Base-by-base conservation (phyloP, 2,888 invertebrate species). In the Cremastobaeus sp. region DNA sequence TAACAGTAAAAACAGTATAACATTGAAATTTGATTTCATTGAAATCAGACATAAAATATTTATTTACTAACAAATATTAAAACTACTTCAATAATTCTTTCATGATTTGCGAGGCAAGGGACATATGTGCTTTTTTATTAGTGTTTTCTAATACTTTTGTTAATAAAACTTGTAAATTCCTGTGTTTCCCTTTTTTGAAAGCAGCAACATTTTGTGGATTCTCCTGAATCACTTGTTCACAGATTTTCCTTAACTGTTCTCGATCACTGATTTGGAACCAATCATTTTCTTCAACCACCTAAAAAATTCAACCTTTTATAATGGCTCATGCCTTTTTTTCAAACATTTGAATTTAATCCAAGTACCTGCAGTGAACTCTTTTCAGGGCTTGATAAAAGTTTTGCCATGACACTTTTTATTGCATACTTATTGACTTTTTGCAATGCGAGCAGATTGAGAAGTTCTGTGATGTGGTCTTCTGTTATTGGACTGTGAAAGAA, bases 61-160 rank as follows among this genome's bases (percentile, higher is more conserved):
- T 8, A 4, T 18, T 41, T 41, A 41, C 21, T 41, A 41, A 20
- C 8, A 39, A 8, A 1, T 20, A 50, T 14, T 18, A 37, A 9
- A 25, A 73, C 37, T 74, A 60, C 9, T 77, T 89, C 81, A 92
- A 89, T 80, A 93, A 85, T 81, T 90, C 88, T 85, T 92, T 91
- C 87, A 94, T 88, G 80, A 91, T 90, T 79, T 89, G 87, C 54
- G 90, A 59, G 18, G 18, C 68, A 5, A 39, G 0, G 68, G 89
- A 88, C 93, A 94, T 94, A 84, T 95, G 92, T 32, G 92, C 91
- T 83, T 90, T 91, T 81, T 91, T 89, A 12, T 91, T 86, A 39
- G 92, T 91, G 74, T 88, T 88, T 80, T 90, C 91, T 57, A 89
- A 89, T 52, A 93, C 88, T 81, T 90, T 88, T 9, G 92, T 92